Evolutionary conservation across 2,888 invertebrate genomes (phyloP).

Genomic region (Hecatera dysodea): DNA sequence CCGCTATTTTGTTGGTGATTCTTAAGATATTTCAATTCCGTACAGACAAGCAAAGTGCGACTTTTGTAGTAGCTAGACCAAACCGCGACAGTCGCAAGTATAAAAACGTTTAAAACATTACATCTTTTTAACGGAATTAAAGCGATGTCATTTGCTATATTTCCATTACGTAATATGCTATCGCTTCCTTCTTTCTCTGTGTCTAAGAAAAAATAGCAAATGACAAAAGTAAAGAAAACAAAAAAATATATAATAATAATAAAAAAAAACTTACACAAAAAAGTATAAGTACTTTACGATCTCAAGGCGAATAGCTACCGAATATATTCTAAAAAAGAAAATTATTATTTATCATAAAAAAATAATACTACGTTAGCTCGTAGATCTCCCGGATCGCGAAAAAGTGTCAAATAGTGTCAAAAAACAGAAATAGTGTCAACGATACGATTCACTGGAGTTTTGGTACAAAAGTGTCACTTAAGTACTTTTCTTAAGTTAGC

Average conservation of each 20-base stretch:
- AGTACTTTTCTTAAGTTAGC: constrained; percentile 85
- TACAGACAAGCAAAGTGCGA: constrained; percentile 20
- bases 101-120: constrained; percentile 29
- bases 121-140: constrained; percentile 36
- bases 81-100: constrained; percentile 37
- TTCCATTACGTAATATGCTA: constrained; percentile 12
- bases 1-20: constrained; percentile 8
- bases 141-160: constrained; percentile 51
- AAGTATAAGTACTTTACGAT: constrained; percentile 60
- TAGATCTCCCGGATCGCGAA: constrained; percentile 67
- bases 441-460: constrained; percentile 78
- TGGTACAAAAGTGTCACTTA: constrained; percentile 75
- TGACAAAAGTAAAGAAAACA: constrained; percentile 42
- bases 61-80: constrained; percentile 23
- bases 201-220: constrained; percentile 58
- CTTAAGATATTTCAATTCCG: constrained; percentile 23
- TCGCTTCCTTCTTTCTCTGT: background rate
- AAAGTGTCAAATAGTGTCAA: constrained; percentile 46
- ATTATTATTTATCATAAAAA: constrained; percentile 59
- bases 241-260: constrained; percentile 40
- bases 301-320: constrained; percentile 70
- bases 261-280: constrained; percentile 49
- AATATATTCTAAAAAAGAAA: constrained; percentile 63
- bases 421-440: constrained; percentile 38
- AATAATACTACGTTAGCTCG: constrained; percentile 68